A percentile compares a stretch with the other conserved stretches of the same genome.
phyloP scores from a whole-genome alignment of 2,113 vertebrate species.

The Perca schrenkii region DNA sequence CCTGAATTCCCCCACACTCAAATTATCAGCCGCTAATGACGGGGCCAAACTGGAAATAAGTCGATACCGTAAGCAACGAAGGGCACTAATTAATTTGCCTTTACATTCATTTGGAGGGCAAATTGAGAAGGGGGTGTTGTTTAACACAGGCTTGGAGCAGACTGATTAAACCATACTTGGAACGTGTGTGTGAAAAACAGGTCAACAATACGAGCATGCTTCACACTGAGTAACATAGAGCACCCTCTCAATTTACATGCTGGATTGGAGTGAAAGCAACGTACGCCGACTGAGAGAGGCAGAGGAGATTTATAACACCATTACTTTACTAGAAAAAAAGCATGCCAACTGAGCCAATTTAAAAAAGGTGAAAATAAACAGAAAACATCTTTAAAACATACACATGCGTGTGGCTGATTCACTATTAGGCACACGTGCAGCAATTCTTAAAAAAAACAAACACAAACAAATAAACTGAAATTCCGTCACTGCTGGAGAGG shows the following conservation, averaged over 20 bases:
- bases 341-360: neutral
- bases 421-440: conserved; percentile 6
- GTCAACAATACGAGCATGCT: conserved; percentile 13
- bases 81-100: conserved; percentile 64
- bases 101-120: conserved; percentile 57
- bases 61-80: conserved; percentile 53
- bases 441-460: conserved; percentile 30
- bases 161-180: conserved; percentile 48
- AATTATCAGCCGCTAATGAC: conserved; percentile 62
- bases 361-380: conserved; percentile 16
- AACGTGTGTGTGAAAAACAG: conserved; percentile 26
- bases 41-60: conserved; percentile 51
- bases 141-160: conserved; percentile 31
- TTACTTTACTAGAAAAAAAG: neutral
- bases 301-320: conserved; percentile 12
- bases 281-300: neutral
- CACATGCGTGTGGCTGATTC: conserved; percentile 5
- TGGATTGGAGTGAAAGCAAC: neutral
- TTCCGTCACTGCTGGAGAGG: conserved; percentile 85
- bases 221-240: conserved; percentile 26
- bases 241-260: conserved; percentile 7
- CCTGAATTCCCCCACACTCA: conserved; percentile 2
- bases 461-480: conserved; percentile 32
- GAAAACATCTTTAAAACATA: conserved; percentile 8
- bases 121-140: conserved; percentile 13